Evolutionary conservation across 2,797 vertebrate species (phyloP), one percentile per base, ranked within the genome.

Genomic region (Babyrousa celebensis): DNA sequence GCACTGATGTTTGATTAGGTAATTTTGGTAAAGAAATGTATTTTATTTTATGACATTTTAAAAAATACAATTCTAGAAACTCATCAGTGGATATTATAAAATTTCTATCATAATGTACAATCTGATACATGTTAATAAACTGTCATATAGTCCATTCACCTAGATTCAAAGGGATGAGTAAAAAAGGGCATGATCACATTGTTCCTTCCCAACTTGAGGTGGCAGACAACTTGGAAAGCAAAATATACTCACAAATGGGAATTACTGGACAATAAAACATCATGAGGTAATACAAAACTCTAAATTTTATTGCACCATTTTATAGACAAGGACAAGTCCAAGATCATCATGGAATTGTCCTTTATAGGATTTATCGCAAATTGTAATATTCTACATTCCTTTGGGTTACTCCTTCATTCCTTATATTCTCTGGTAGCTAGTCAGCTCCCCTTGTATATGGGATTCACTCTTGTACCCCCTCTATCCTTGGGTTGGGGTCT

Each of bases 401-500:
- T 67, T 52, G 3, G 72, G 18, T 77, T n/a, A 32, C 36, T 58
- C 18, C 7, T 60, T 92, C 40, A 48, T 3, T 83, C 7, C 85
- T 23, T 77, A 3, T 85, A 25, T 63, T 74, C 7, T 52, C 6
- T 10, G 20, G 1, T 6, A 48, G 43, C 40, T 83, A 32, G 3
- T 16, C 72, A 90, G 3, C 8, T 54, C 1, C 3, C 9, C 12
- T 29, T 65, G 6, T 27, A 18, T 56, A 77, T 54, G 75, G 43
- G 80, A 2, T 12, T 0, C 0, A 54, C 2, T 17, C 0, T 14
- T 43, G 3, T 63, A 43, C 70, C 29, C 1, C 43, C 0, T 17
- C 0, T 17, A 40, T 3, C 0, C 0, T 54, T 54, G 16, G 0
- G 17, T 48, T 14, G 65, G 32, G 36, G 6, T 2, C 23, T 63